Evolutionary conservation across 2,113 vertebrate genomes (phyloP).

Genomic region (Scartelaos histophorus): DNA sequence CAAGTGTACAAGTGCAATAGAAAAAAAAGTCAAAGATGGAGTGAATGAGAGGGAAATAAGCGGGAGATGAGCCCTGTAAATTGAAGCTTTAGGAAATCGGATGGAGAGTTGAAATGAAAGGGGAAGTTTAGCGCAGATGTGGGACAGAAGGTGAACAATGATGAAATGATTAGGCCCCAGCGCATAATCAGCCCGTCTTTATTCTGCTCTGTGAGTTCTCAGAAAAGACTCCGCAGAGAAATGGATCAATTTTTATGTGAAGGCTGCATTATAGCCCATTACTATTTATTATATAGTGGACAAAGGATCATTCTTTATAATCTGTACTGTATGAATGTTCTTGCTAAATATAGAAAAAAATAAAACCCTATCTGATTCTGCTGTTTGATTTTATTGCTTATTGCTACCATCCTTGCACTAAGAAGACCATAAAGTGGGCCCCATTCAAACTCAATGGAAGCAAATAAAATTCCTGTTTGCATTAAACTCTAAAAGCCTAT

Average conservation of each 20-base stretch:
- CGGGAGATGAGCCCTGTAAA: constrained; percentile 25
- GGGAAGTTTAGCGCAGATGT: constrained; percentile 44
- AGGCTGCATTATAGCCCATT: constrained; percentile 23
- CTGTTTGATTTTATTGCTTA: neutral
- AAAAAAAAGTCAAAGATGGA: constrained; percentile 38
- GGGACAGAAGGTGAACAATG: constrained; percentile 55
- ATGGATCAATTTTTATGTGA: constrained; percentile 19
- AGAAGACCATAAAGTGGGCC: constrained; percentile 22
- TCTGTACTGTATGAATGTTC: neutral
- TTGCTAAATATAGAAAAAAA: neutral
- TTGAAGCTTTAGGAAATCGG: constrained; percentile 42
- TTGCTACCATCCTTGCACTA: neutral
- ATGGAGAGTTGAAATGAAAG: constrained; percentile 53
- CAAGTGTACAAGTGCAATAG: constrained; percentile 20
- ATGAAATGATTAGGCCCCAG: constrained; percentile 57
- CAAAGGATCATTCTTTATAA: constrained; percentile 13
- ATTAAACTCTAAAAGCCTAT: constrained; percentile 21
- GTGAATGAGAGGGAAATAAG: constrained; percentile 28
- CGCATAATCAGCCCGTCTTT: constrained; percentile 44
- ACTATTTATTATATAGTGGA: constrained; percentile 7
- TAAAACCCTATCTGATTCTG: constrained; percentile 1
- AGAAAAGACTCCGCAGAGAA: constrained; percentile 13
- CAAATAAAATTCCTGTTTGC: constrained; percentile 22
- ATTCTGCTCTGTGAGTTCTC: constrained; percentile 19
- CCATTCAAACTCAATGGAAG: constrained; percentile 30